Conservation (phyloP, 2,113 vertebrate genomes). For the Phrynosoma platyrhinos region DNA sequence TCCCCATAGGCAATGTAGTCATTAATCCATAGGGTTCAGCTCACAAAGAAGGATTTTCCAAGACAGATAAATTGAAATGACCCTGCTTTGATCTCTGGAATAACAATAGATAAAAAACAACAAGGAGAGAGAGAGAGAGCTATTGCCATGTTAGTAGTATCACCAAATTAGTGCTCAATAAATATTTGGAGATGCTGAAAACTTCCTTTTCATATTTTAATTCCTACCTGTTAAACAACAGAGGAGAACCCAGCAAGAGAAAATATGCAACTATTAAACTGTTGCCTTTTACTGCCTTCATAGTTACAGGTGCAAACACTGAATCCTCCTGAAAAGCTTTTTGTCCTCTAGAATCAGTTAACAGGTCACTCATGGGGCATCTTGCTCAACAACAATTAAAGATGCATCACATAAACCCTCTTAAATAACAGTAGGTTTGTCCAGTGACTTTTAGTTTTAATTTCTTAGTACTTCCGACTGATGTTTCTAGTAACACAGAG, state of each 20-base stretch:
- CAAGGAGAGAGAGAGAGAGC: slow-evolving; percentile 82
- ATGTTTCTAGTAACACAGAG: slow-evolving; percentile 44
- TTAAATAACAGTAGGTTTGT: slow-evolving; percentile 38
- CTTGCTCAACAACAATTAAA: slow-evolving; percentile 47
- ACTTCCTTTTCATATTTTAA: slow-evolving; percentile 97
- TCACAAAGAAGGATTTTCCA: slow-evolving; percentile 86
- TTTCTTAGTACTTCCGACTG: slow-evolving; percentile 46
- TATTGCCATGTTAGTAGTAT: slow-evolving; percentile 87
- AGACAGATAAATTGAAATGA: slow-evolving; percentile 98
- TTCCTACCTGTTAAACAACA: slow-evolving; percentile 92
- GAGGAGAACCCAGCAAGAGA: slow-evolving; percentile 84
- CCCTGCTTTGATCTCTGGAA: slow-evolving; percentile 92
- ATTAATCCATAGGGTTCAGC: slow-evolving; percentile 70
- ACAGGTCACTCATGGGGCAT: slow-evolving; percentile 61
- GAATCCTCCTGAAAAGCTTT: slow-evolving; percentile 73
- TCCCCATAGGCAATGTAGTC: slow-evolving; percentile 72
- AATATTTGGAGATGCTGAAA: slow-evolving; percentile 97
- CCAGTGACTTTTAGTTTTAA: slow-evolving; percentile 66
- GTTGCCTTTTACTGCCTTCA: slow-evolving; percentile 78
- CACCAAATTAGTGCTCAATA: slow-evolving; percentile 99
- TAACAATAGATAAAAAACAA: slow-evolving; percentile 90
- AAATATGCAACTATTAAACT: slow-evolving; percentile 76
- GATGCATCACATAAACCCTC: slow-evolving; percentile 23
- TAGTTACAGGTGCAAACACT: slow-evolving; percentile 72
- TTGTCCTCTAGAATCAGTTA: slow-evolving; percentile 66